Evolutionary conservation across 2,797 vertebrate species (phyloP).

Genomic region (Ataeniobius toweri): DNA sequence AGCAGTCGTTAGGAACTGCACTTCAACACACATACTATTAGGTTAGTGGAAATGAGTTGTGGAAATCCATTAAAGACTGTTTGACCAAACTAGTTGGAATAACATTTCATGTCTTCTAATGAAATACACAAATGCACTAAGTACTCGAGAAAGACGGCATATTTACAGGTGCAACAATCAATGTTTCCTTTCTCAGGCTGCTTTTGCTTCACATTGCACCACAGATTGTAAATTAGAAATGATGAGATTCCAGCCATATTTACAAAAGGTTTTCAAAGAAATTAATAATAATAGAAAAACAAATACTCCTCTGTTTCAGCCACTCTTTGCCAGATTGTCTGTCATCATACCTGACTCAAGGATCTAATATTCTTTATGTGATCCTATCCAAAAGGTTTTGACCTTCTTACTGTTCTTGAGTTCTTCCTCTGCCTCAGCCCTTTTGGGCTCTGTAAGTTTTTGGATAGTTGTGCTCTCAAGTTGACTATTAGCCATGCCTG

Average conservation of each 20-base stretch:
- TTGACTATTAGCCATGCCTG: too few relatives aligned
- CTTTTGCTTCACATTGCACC: neutral
- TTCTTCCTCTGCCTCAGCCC: too few relatives aligned
- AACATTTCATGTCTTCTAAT: conserved; percentile 6
- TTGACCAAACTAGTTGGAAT: conserved; percentile 25
- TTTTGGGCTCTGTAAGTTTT: too few relatives aligned
- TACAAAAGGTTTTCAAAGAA: neutral
- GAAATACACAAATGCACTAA: neutral
- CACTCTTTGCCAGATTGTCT: neutral
- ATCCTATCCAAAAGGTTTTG: too few relatives aligned
- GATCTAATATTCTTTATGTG: too few relatives aligned
- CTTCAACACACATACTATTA: conserved; percentile 15
- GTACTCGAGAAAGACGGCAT: neutral
- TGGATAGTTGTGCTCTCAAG: too few relatives aligned
- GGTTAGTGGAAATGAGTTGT: conserved; percentile 30
- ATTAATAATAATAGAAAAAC: neutral
- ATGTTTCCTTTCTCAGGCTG: neutral
- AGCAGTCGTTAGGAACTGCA: conserved; percentile 4
- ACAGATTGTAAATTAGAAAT: neutral
- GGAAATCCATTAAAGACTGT: conserved; percentile 53
- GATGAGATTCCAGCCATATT: neutral
- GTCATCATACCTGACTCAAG: neutral
- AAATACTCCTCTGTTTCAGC: neutral
- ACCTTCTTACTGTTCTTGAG: too few relatives aligned
- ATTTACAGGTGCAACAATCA: neutral